Evolutionary conservation across 2,888 invertebrate species (phyloP).

Genomic region (Podotricha telesiphe): DNA sequence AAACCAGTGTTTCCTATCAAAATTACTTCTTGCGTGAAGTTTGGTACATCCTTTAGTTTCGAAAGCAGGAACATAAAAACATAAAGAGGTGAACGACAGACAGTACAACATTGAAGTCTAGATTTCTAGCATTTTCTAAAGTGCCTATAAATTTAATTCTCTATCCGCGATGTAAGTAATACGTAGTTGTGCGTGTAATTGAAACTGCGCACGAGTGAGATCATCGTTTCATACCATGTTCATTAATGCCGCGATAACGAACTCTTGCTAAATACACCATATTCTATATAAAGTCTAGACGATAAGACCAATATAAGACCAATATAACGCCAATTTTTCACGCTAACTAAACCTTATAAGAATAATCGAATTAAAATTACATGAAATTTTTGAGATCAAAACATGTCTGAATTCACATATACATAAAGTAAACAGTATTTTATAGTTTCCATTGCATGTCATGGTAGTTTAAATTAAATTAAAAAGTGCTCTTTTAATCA

Average conservation of each 20-base stretch:
- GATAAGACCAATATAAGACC: not conserved
- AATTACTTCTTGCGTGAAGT: too few relatives aligned
- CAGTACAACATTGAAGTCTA: too few relatives aligned
- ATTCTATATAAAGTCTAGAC: not conserved
- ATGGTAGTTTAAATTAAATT: too few relatives aligned
- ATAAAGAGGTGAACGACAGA: too few relatives aligned
- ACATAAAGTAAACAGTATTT: too few relatives aligned
- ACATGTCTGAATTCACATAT: not conserved
- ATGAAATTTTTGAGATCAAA: not conserved
- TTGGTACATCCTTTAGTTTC: too few relatives aligned
- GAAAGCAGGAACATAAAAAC: not conserved
- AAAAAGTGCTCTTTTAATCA: too few relatives aligned
- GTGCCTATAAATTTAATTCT: not conserved
- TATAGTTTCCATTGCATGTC: too few relatives aligned
- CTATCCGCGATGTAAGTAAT: slow-evolving; percentile 1
- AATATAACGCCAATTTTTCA: not conserved
- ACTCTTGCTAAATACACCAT: slow-evolving; percentile 16
- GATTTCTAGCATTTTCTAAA: not conserved
- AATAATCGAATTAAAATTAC: not conserved
- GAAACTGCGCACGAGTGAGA: slow-evolving; percentile 35
- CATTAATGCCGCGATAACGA: slow-evolving; percentile 9
- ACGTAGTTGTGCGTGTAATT: slow-evolving; percentile 24
- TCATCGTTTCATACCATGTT: slow-evolving; percentile 29
- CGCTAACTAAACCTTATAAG: not conserved
- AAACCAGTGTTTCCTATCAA: too few relatives aligned